Evolutionary conservation across 2,113 vertebrate species (phyloP).

Genomic region (Maccullochella peelii): DNA sequence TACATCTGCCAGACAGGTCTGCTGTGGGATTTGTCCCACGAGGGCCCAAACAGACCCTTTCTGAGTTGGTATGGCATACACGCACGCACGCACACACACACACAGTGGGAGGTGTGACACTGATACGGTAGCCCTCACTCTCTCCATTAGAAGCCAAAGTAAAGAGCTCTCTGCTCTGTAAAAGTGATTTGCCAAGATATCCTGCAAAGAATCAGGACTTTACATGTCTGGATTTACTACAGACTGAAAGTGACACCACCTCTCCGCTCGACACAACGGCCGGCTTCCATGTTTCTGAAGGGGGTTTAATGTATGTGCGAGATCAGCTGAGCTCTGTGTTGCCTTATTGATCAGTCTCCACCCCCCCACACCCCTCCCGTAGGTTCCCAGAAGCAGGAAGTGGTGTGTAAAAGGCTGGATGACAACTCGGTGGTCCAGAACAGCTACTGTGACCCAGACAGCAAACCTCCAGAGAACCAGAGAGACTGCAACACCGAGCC

Average conservation of each 20-base stretch:
- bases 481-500: constrained; percentile 94
- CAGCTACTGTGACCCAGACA: constrained; percentile 95
- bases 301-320: constrained; percentile 1
- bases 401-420: constrained; percentile 95
- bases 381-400: constrained; percentile 96
- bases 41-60: constrained; percentile 65
- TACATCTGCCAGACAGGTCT: constrained; percentile 78
- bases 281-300: constrained; percentile 29
- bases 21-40: constrained; percentile 67
- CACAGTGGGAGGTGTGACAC: constrained; percentile 71
- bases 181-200: constrained; percentile 82
- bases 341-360: constrained; percentile 43
- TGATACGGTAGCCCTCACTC: constrained; percentile 73
- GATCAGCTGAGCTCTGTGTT: constrained; percentile 48
- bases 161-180: constrained; percentile 80
- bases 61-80: constrained; percentile 48
- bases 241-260: constrained; percentile 71
- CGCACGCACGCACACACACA: constrained; percentile 11
- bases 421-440: constrained; percentile 96
- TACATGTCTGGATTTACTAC: constrained; percentile 79
- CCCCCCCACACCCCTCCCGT: background rate
- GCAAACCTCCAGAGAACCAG: constrained; percentile 95
- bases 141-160: constrained; percentile 78
- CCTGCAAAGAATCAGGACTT: constrained; percentile 80
- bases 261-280: constrained; percentile 45